phyloP scores from a whole-genome alignment of 1,140 invertebrate species.

The Helicoverpa zea region DNA sequence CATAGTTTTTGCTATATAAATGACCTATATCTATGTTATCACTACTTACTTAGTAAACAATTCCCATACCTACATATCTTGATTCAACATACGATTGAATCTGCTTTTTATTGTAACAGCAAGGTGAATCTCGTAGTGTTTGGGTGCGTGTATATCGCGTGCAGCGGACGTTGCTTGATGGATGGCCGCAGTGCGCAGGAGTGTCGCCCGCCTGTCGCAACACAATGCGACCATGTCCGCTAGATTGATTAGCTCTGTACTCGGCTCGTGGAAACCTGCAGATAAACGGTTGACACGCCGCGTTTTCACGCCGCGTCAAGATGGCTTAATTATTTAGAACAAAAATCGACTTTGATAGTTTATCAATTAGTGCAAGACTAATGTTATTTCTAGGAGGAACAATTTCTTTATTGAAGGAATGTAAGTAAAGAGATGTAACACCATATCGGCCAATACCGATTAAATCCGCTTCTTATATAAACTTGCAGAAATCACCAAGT shows the following conservation, averaged over 20 bases:
- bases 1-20: too few relatives aligned
- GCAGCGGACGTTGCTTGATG: slow-evolving; percentile 44
- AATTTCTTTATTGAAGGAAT: not conserved
- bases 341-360: too few relatives aligned
- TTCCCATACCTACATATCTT: too few relatives aligned
- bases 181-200: slow-evolving; percentile 41
- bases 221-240: slow-evolving; percentile 49
- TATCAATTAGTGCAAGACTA: not conserved
- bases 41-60: too few relatives aligned
- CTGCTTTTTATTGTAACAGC: not conserved
- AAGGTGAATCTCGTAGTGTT: slow-evolving; percentile 20
- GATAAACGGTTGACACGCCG: slow-evolving; percentile 6
- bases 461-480: not conserved
- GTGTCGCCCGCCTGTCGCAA: slow-evolving; percentile 51
- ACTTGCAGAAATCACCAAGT: not conserved
- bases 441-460: not conserved
- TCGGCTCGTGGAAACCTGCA: not conserved
- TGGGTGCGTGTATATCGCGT: slow-evolving; percentile 39
- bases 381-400: not conserved
- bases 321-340: not conserved
- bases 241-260: slow-evolving; percentile 53
- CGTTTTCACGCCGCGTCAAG: slow-evolving; percentile 24
- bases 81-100: not conserved
- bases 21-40: too few relatives aligned
- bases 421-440: not conserved